phyloP scores from a whole-genome alignment of 2,888 invertebrate species.

The Scelioninae gen. 1 region DNA sequence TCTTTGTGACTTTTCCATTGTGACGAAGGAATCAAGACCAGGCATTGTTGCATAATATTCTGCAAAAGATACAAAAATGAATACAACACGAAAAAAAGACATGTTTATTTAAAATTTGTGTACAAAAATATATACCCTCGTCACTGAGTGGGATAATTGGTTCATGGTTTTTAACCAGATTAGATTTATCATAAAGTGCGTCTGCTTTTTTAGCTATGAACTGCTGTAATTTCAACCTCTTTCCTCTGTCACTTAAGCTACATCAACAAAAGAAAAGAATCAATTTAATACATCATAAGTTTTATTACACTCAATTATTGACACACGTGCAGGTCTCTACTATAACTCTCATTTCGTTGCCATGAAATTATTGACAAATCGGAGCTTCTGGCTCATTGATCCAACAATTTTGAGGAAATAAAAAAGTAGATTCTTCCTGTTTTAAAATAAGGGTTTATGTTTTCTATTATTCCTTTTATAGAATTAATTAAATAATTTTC shows the following conservation, averaged over 20 bases:
- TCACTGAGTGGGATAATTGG: slow-evolving; percentile 84
- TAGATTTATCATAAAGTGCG: slow-evolving; percentile 88
- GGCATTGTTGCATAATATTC: slow-evolving; percentile 93
- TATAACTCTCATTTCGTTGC: slow-evolving; percentile 26
- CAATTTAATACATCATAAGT: neutral
- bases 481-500: no score
- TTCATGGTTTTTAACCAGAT: slow-evolving; percentile 79
- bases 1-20: slow-evolving; percentile 91
- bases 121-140: slow-evolving; percentile 86
- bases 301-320: neutral
- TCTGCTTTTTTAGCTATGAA: slow-evolving; percentile 94
- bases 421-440: neutral
- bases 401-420: slow-evolving; percentile 1
- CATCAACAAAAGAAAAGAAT: slow-evolving; percentile 56
- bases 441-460: neutral
- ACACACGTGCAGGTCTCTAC: neutral
- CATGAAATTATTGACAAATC: slow-evolving; percentile 47
- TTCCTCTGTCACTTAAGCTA: slow-evolving; percentile 92
- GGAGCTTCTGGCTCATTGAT: slow-evolving; percentile 13
- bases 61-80: slow-evolving; percentile 75
- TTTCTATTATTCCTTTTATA: neutral
- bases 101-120: no score
- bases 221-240: slow-evolving; percentile 92
- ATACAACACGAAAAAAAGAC: neutral
- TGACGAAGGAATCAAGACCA: slow-evolving; percentile 93